Conservation (phyloP, 1,140 invertebrate species). For the Belonocnema kinseyi region DNA sequence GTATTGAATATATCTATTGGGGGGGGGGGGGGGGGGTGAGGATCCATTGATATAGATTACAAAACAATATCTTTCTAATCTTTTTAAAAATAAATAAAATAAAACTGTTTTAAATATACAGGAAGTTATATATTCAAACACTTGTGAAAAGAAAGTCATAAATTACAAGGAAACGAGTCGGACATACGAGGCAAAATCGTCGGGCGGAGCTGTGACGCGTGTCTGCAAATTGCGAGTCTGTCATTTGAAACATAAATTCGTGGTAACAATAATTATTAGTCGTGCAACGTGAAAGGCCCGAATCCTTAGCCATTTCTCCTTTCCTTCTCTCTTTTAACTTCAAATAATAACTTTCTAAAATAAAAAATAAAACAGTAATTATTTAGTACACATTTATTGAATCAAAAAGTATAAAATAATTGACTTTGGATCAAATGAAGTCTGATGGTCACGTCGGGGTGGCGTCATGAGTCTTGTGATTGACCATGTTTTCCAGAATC, state of each 20-base stretch:
- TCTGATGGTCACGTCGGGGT: not conserved
- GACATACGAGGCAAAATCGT: not conserved
- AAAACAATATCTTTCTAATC: no score
- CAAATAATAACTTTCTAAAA: not conserved
- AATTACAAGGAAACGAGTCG: conserved; percentile 4
- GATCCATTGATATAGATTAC: no score
- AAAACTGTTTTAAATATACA: not conserved
- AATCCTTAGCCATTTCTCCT: no score
- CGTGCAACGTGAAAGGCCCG: not conserved
- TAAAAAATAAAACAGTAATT: no score
- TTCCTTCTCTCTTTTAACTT: not conserved
- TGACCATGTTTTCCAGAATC: not conserved
- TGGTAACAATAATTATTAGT: conserved; percentile 6
- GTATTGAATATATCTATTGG: not conserved
- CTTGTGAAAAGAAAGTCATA: conserved; percentile 1
- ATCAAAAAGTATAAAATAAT: no score
- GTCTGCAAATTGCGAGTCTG: not conserved
- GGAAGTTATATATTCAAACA: not conserved
- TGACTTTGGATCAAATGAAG: not conserved
- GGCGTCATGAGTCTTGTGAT: not conserved
- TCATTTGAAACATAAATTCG: conserved; percentile 16
- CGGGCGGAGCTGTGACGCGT: not conserved
- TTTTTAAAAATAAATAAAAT: no score
- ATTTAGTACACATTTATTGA: no score
- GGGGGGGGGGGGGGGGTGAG: no score